A percentile compares a stretch with the other conserved stretches of the same genome.
These are phyloP conservation scores for Condylostylus longicornis DNA, from an alignment of 1,140 invertebrate species.

Conservation along the genomic window DNA sequence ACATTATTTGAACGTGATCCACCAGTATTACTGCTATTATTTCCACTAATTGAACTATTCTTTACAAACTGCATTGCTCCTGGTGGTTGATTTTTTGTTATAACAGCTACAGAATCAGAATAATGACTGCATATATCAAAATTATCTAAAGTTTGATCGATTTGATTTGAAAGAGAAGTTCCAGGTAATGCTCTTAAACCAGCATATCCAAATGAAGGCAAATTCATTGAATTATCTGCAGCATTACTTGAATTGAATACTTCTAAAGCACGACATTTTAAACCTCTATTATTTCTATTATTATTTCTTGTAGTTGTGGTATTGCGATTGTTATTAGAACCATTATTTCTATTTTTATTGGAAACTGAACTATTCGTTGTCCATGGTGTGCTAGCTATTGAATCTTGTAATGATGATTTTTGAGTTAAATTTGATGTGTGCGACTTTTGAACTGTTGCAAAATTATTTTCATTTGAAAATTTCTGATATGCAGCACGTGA, in stretches of 20 bases:
- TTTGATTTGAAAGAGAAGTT: background rate
- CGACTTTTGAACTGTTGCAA: conserved; percentile 8
- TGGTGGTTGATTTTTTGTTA: background rate
- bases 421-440: background rate
- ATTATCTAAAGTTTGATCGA: conserved; percentile 3
- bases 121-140: conserved; percentile 9
- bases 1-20: background rate
- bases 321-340: too few relatives aligned
- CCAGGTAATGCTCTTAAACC: too few relatives aligned
- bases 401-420: conserved; percentile 1
- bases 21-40: conserved; percentile 2
- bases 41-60: conserved; percentile 10
- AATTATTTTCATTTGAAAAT: conserved; percentile 11
- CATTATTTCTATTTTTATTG: too few relatives aligned
- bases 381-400: background rate
- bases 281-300: background rate
- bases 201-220: too few relatives aligned
- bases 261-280: background rate
- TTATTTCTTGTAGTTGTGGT: background rate
- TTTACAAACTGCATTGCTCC: conserved; percentile 12
- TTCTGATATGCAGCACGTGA: conserved; percentile 10
- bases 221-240: too few relatives aligned
- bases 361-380: background rate
- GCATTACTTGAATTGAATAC: too few relatives aligned
- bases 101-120: conserved; percentile 8